Base-by-base conservation (phyloP, 2,797 vertebrate species). In the Poeciliopsis paucimaculata region DNA sequence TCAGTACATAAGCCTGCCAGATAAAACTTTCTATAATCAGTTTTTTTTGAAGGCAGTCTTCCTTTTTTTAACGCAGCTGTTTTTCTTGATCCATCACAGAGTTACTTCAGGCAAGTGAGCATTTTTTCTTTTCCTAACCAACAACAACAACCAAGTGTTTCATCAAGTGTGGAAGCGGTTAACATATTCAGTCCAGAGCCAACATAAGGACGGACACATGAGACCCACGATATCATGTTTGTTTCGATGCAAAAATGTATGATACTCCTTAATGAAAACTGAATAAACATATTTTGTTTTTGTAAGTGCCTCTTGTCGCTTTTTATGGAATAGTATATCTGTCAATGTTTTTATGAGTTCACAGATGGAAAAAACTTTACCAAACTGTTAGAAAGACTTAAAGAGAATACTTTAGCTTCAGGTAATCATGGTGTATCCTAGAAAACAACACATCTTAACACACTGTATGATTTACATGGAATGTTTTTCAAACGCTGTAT, bases 221-320 rank as follows among this genome's bases (percentile, higher is more conserved):
- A 51, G 53, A 88, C 77, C 80, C 88, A 90, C 82, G 87, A 79
- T 89, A 94, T 92, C 91, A 95, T 90, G 93, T 92, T 94, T 93
- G 92, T 94, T 85, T 94, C 85, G 88, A 93, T 94, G 93, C 92
- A 94, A 93, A 93, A 92, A 93, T 94, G 92, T 94, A 93, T 83
- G 85, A 93, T 91, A 93, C 91, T 18, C 89, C 87, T 92, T 90
- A 85, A 88, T 87, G 89, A 87, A 93, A 93, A 88, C 91, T 91
- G 85, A 95, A 95, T 95, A 94, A 95, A 95, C 75, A 88, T 94
- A 95, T 95, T 95, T 95, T 95, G 94, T 92, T 95, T 95, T 95
- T 94, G 79, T 93, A 93, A 72, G 41, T 28, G 78, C 39, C 39
- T 77, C 43, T 82, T 55, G 20, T 18, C 26, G 10, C 39, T 36